A percentile compares a stretch with the other conserved stretches of the same genome.
Evolutionary conservation across 2,797 vertebrate species (phyloP).

Genomic region (Neostethus bicornis): DNA sequence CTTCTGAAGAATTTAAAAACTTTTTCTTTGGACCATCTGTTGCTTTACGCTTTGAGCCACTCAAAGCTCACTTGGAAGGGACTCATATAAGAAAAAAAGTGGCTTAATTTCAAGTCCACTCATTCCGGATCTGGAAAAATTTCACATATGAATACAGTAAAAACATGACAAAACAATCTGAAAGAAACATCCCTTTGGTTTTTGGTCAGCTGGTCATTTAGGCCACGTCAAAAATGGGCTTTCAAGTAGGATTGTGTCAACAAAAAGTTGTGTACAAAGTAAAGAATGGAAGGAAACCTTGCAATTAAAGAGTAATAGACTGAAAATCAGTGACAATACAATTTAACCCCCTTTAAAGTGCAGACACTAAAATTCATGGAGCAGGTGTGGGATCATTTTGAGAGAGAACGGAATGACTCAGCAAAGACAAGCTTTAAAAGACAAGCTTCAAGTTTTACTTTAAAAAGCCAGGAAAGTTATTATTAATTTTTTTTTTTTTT

Average conservation of each 20-base stretch:
- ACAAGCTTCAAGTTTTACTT: background rate
- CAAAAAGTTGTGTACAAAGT: background rate
- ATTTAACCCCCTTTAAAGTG: background rate
- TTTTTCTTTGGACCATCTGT: background rate
- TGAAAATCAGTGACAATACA: background rate
- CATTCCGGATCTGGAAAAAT: too few species aligned
- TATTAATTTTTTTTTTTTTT: too few species aligned
- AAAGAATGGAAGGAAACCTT: background rate
- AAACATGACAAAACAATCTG: background rate
- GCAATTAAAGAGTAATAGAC: background rate
- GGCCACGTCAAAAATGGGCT: background rate
- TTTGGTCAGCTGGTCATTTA: background rate
- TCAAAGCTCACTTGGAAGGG: too few species aligned
- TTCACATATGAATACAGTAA: background rate
- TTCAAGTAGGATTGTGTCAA: background rate
- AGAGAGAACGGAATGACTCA: background rate
- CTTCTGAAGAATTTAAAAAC: background rate
- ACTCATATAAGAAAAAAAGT: too few species aligned
- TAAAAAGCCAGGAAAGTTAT: background rate
- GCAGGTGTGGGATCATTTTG: background rate
- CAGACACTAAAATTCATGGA: background rate
- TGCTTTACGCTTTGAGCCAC: too few species aligned
- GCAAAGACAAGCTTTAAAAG: background rate
- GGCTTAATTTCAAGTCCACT: too few species aligned
- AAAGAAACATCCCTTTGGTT: background rate